Evolutionary conservation across 2,888 invertebrate genomes (phyloP).

Genomic region (Podabrus alpinus): DNA sequence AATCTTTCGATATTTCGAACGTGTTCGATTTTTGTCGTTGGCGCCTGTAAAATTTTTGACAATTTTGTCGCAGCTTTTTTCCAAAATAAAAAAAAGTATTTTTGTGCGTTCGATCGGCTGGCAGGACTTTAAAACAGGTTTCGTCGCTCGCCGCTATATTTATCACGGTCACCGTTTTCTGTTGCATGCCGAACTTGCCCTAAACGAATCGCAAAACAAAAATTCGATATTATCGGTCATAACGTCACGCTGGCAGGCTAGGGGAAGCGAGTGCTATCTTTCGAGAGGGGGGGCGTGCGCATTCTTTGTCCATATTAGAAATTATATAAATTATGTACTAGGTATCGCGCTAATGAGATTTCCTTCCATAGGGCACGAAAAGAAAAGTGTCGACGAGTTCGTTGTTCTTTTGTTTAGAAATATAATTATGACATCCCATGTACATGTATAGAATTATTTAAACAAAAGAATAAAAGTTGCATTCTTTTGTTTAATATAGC

Average conservation of each 20-base stretch:
- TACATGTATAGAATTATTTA: constrained; percentile 3
- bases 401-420: neutral
- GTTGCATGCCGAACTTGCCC: constrained; percentile 33
- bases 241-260: neutral
- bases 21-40: neutral
- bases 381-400: neutral
- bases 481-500: constrained; percentile 12
- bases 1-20: neutral
- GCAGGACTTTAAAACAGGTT: constrained; percentile 39
- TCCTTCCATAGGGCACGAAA: neutral
- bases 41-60: neutral
- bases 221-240: neutral
- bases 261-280: neutral
- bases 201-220: constrained; percentile 31
- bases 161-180: constrained; percentile 43
- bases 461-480: constrained; percentile 7
- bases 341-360: too few relatives aligned
- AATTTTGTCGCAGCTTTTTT: neutral
- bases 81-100: neutral
- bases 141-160: constrained; percentile 31
- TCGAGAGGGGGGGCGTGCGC: neutral
- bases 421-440: constrained; percentile 21
- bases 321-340: too few relatives aligned
- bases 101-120: neutral
- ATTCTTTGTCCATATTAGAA: too few relatives aligned